These are phyloP conservation scores for Abrostola triplasia DNA, from an alignment of 2,888 invertebrate species.

Conservation along the genomic window DNA sequence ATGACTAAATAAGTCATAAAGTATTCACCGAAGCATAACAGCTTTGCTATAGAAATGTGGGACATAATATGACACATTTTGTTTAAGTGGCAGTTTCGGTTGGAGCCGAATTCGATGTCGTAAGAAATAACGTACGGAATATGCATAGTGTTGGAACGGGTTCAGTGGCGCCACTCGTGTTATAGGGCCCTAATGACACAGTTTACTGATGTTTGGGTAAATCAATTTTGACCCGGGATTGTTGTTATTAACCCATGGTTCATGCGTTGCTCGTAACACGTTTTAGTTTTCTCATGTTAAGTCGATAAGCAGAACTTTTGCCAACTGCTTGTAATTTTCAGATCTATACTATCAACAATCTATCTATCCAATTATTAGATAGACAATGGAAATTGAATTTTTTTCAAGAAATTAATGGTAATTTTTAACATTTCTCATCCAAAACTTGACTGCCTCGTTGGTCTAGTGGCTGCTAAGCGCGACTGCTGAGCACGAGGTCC, in stretches of 20 bases:
- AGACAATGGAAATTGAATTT: no score
- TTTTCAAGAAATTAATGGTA: no score
- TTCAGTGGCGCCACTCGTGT: constrained; percentile 26
- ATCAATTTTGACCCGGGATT: constrained; percentile 17
- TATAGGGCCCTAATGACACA: constrained; percentile 25
- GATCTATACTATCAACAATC: no score
- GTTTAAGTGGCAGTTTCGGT: constrained; percentile 67
- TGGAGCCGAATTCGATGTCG: constrained; percentile 52
- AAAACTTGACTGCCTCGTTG: no score
- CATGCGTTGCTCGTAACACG: no score
- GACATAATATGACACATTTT: constrained; percentile 66
- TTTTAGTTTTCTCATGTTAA: no score
- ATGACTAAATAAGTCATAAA: constrained; percentile 67
- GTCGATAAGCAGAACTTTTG: no score
- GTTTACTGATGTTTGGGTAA: constrained; percentile 26
- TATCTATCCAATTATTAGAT: no score
- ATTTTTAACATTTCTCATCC: no score
- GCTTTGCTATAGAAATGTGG: constrained; percentile 59
- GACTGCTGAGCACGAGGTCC: no score
- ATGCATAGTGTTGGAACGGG: constrained; percentile 44
- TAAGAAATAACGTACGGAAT: constrained; percentile 47
- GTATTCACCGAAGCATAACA: constrained; percentile 66
- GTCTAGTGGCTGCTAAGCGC: no score
- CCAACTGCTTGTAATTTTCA: no score
- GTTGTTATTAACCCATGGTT: not conserved